Evolutionary conservation across 2,113 vertebrate species (phyloP).

Genomic region (Galbula dea): DNA sequence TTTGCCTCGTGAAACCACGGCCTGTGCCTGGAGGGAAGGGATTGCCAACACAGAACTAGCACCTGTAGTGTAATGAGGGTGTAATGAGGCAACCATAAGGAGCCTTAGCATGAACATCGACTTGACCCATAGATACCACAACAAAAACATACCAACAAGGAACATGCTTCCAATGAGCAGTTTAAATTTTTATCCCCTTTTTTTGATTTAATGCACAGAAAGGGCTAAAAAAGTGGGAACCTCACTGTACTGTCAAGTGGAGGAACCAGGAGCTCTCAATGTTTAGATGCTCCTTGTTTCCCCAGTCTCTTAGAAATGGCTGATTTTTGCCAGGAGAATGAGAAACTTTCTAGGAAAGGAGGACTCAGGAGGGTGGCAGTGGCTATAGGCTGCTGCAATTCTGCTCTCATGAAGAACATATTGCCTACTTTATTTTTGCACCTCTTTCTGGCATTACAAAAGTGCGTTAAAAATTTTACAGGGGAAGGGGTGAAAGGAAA

Average conservation of each 20-base stretch:
- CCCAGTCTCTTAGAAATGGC: background rate
- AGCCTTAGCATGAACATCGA: background rate
- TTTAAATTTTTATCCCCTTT: background rate
- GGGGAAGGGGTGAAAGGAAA: background rate
- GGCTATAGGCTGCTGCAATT: slow-evolving; percentile 9
- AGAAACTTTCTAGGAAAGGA: slow-evolving; percentile 42
- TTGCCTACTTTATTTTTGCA: slow-evolving; percentile 12
- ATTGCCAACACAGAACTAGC: slow-evolving; percentile 13
- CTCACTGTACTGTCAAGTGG: slow-evolving; percentile 31
- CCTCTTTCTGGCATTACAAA: slow-evolving; percentile 59
- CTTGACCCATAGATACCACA: background rate
- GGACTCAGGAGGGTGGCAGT: slow-evolving; percentile 10
- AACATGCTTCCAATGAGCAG: slow-evolving; percentile 16
- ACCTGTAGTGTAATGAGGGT: background rate
- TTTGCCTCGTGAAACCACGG: background rate
- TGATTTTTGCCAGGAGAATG: background rate
- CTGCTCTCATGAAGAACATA: background rate
- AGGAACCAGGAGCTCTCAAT: background rate
- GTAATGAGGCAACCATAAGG: background rate
- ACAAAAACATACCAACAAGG: slow-evolving; percentile 45
- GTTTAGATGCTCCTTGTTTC: background rate
- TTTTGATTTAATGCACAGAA: slow-evolving; percentile 66
- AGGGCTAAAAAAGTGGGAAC: slow-evolving; percentile 63
- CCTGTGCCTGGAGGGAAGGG: background rate
- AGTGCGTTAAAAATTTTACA: slow-evolving; percentile 55